Base-by-base conservation (phyloP, 2,888 invertebrate genomes). In the Matsumyia berberina region DNA sequence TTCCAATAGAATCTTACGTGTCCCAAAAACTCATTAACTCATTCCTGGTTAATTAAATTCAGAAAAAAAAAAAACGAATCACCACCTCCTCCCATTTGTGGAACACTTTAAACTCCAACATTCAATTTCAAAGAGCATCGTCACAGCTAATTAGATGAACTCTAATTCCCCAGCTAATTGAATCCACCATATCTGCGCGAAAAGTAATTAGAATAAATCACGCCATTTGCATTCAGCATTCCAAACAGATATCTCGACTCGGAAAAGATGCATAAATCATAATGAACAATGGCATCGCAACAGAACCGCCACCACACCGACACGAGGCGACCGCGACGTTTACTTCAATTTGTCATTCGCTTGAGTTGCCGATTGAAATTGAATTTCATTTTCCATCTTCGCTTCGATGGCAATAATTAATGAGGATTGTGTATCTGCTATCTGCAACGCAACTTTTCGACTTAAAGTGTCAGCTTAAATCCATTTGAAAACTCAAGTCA, bases 201-300 rank as follows among this genome's bases (percentile, higher is more conserved):
- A 69, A 44, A 35, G 51, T 70, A 70, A 78, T 78, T 70, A 78
- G 55, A 78, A 78, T 78, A 70, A 78, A 78, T 78, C 70, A 78
- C 53, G 12, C 37, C 51, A 55, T 62, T 78, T 55, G 39, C 60
- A 58, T 69, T 60, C 44, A 60, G 3, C 44, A 1, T 15, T 0
- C 31, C 51, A n/a, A 5, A 11, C 24, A 33, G 12, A 37, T 64
- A 44, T 44, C 62, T 37, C 39, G 15, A 15, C 15, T 3, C 8
- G 15, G 6, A 67, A 12, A 19, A 15, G 74, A 64, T 81, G 70
- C 76, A 77, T 82, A 66, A 82, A 72, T 82, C 76, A 81, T 70
- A 64, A 37, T 39, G 46, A 33, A 74, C 46, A 49, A 33, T 46
- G 46, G 29, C 69, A 69, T 17, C 9, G 17, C 62, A 62, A n/a